phyloP scores from a whole-genome alignment of 2,797 vertebrate species.

The Gymnodraco acuticeps region DNA sequence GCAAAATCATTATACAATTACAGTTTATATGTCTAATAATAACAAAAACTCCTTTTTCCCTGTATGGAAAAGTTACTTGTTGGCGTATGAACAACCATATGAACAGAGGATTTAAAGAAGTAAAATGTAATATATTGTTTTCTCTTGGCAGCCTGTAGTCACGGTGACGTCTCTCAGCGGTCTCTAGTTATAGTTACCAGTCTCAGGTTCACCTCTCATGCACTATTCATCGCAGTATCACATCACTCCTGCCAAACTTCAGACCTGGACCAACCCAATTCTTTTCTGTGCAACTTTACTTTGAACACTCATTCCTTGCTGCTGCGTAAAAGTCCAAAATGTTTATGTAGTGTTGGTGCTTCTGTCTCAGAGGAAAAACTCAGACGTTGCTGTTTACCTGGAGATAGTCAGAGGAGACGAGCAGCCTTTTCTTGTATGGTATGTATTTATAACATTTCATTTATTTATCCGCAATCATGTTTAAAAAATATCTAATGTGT shows the following conservation, averaged over 20 bases:
- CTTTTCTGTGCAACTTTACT: conserved; percentile 78
- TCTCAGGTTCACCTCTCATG: conserved; percentile 90
- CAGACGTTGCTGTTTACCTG: conserved; percentile 45
- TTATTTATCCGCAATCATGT: not conserved
- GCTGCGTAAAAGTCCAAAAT: conserved; percentile 71
- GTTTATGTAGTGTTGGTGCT: conserved; percentile 64
- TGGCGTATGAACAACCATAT: not conserved
- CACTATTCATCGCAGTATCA: conserved; percentile 91
- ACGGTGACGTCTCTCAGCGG: conserved; percentile 79
- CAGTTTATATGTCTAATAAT: not conserved
- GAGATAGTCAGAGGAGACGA: conserved; percentile 36
- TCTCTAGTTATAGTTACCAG: conserved; percentile 82
- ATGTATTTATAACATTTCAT: conserved; percentile 54
- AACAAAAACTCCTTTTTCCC: rapidly evolving
- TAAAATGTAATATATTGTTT: not conserved
- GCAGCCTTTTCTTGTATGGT: conserved; percentile 70
- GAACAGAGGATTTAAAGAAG: not conserved
- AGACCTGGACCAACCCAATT: conserved; percentile 78
- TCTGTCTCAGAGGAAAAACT: conserved; percentile 18
- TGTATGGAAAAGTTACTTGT: not conserved
- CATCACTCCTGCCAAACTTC: conserved; percentile 83
- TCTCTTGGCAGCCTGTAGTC: conserved; percentile 59
- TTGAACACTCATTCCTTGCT: conserved; percentile 73
- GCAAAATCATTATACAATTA: not conserved
- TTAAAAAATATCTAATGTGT: not conserved